A percentile compares a stretch with the other conserved stretches of the same genome.
These are phyloP conservation scores for Xiphophorus couchianus DNA, from an alignment of 2,113 vertebrate species.

Conservation along the genomic window DNA sequence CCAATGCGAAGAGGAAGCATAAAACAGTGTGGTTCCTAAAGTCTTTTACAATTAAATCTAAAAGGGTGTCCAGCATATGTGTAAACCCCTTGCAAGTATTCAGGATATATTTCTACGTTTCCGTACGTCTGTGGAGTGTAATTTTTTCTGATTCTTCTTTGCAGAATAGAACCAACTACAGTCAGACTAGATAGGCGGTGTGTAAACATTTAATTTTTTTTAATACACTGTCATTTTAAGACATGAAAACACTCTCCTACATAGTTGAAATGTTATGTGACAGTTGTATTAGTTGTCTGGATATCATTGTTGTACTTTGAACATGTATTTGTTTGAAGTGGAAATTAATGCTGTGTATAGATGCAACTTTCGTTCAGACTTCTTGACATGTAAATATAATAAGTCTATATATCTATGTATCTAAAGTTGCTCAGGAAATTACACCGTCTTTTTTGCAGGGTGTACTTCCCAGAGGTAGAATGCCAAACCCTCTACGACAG, in stretches of 20 bases:
- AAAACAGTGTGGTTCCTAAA: not conserved
- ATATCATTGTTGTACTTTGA: no score
- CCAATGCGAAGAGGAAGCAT: no score
- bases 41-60: not conserved
- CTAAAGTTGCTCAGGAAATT: not conserved
- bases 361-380: not conserved
- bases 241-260: not conserved
- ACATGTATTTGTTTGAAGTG: no score
- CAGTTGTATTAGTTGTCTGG: not conserved
- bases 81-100: not conserved
- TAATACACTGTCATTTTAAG: not conserved
- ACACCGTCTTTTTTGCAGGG: constrained; percentile 75
- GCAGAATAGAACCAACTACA: not conserved
- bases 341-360: not conserved
- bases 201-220: not conserved
- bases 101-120: not conserved
- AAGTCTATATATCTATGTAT: no score
- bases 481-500: constrained; percentile 86
- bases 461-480: constrained; percentile 86
- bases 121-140: not conserved
- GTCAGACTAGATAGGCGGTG: not conserved
- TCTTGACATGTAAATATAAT: not conserved
- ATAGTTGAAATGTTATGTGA: not conserved
- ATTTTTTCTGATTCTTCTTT: not conserved
- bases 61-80: not conserved